Evolutionary conservation across 2,888 invertebrate species (phyloP), one percentile per base, ranked within the genome.

Genomic region (Synanthedon vespiformis): DNA sequence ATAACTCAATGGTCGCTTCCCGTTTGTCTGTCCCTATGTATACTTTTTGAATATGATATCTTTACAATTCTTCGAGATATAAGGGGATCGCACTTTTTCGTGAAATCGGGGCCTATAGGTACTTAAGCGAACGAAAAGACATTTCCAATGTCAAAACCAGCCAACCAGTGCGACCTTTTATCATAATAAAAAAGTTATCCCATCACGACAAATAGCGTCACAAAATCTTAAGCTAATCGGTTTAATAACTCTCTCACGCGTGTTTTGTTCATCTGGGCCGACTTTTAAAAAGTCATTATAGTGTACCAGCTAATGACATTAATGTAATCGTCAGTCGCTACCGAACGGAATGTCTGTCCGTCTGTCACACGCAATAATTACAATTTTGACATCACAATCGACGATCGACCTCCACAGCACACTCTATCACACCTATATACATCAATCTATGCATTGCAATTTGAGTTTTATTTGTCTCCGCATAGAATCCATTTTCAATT

Each of bases 251-350:
- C 54, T 55, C 53, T 54, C 58, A 56, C 53, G 54, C 52, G 51
- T 47, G 54, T 56, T 58, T 56, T 56, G 58, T 59, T 57, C 57
- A 60, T 60, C 57, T 52, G 55, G 55, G 57, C 57, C 61, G 65
- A 64, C 65, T 70, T 72, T 44, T 67, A 70, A 79, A 73, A 70
- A 66, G 69, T 79, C 76, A 80, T 80, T 77, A 34, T 34, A 75
- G 75, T 69, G 69, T 69, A 16, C 22, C 44, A 70, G 69, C 77
- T 80, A 76, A 81, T 77, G 77, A 74, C 77, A 72, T 77, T 80
- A 81, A 74, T 76, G 76, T 73, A 72, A 77, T 80, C 74, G 75
- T 73, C 77, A 66, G 62, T 68, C 63, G 81, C 82, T 80, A 79
- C 81, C 71, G 80, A 68, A 62, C 68, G 67, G 68, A 71, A 71